Base-by-base conservation (phyloP, 1,140 invertebrate genomes). In the Lepidurus packardi region DNA sequence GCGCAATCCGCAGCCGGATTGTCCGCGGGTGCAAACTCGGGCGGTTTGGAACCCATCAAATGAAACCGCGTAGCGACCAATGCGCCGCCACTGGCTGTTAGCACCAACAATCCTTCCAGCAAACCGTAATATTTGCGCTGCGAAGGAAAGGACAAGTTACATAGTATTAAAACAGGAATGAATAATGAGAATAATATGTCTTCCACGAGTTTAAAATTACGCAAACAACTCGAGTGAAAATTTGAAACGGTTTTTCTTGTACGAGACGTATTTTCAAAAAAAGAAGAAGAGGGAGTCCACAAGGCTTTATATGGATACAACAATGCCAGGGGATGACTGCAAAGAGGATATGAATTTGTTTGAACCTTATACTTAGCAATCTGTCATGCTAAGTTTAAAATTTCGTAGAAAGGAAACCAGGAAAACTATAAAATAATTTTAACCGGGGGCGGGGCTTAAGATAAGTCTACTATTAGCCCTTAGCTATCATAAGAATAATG, bases 1-100 rank as follows among this genome's bases (percentile, higher is more conserved):
- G 90, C 88, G 76, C 92, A 90, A 80, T 91, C 90, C 2, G 96
- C 92, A 8, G 95, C 91, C 1, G 95, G 94, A 86, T 96, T 97
- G 85, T 97, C 95, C 7, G 94, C 93, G 73, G 91, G 91, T 10
- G 94, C 92, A 83, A 97, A 97, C 75, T 91, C 89, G 0, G 92
- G 92, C 21, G 91, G 86, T 43, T 87, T 87, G 1, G 88, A 86
- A 0, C 90, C 90, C 81, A 91, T 87, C 16, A 90, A 82, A 76
- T 89, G 86, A 47, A 93, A 83, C 25, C 92, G 87, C 76, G 82
- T 82, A 42, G 79, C 80, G 81, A 89, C 87, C 77, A 90, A 88
- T 7, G 91, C 83, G 34, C 90, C 83, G 8, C 86, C 87, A 75
- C 87, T 84, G 43, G 90, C 86, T 2, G 89, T 88, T 1, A 94